A percentile compares a stretch with the other conserved stretches of the same genome.
These are phyloP conservation scores for Agrochola litura DNA, from an alignment of 2,888 invertebrate genomes.

Conservation along the genomic window DNA sequence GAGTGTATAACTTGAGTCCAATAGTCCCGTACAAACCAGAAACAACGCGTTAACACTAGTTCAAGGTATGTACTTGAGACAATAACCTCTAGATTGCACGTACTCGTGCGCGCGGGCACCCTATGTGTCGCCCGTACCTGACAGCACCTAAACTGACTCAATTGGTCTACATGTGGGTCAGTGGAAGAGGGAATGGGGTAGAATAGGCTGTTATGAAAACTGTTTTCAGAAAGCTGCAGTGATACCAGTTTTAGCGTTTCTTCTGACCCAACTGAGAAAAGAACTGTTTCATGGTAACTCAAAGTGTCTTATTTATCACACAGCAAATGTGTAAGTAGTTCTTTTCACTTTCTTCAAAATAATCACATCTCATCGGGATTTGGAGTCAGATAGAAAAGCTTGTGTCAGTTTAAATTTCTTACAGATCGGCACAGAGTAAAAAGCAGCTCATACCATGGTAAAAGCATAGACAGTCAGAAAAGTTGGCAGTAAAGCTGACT, in stretches of 20 bases:
- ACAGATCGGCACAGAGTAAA: neutral
- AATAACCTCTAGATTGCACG: slow-evolving; percentile 49
- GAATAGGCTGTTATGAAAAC: slow-evolving; percentile 20
- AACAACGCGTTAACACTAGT: slow-evolving; percentile 31
- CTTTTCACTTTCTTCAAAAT: neutral
- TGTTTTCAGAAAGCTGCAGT: too few species aligned
- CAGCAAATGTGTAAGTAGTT: neutral
- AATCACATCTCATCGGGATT: neutral
- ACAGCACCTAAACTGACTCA: slow-evolving; percentile 82
- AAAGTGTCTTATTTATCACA: neutral
- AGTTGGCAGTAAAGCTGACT: neutral
- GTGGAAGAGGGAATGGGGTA: slow-evolving; percentile 36
- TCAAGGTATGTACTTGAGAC: slow-evolving; percentile 55
- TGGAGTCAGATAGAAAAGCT: neutral
- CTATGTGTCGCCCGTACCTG: slow-evolving; percentile 77
- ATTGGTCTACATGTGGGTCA: slow-evolving; percentile 77
- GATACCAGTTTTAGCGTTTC: too few species aligned
- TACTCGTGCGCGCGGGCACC: slow-evolving; percentile 47
- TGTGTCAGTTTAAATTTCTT: neutral
- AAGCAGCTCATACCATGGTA: neutral
- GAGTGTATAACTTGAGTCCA: too few species aligned
- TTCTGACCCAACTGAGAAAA: too few species aligned
- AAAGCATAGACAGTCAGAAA: neutral
- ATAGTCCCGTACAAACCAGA: slow-evolving; percentile 20
- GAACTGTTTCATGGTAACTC: neutral